Evolutionary conservation across 2,888 invertebrate species (phyloP).

Genomic region (Drosophila subsilvestris): DNA sequence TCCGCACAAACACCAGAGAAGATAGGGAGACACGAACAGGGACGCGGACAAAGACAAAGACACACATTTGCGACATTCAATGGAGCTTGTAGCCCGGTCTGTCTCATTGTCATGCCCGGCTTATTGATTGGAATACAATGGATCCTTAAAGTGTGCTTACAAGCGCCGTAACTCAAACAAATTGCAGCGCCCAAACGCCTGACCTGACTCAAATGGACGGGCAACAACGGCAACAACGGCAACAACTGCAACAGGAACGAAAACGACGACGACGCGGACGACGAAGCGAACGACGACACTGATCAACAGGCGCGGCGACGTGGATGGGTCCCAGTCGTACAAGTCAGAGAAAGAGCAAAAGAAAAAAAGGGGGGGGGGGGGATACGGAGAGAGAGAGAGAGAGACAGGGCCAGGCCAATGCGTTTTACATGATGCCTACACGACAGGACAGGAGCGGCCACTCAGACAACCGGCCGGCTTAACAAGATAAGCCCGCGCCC

Average conservation of each 20-base stretch:
- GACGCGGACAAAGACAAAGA: conserved; percentile 17
- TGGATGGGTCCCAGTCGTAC: conserved; percentile 51
- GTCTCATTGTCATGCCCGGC: conserved; percentile 76
- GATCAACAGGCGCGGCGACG: conserved; percentile 71
- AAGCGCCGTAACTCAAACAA: conserved; percentile 85
- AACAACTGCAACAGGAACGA: conserved; percentile 24
- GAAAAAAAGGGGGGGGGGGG: conserved; percentile 15
- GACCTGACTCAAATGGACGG: conserved; percentile 65
- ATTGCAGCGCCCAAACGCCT: conserved; percentile 83
- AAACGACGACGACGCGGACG: conserved; percentile 28
- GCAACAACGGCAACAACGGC: conserved; percentile 15
- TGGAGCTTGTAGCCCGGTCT: conserved; percentile 49
- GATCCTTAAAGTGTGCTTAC: conserved; percentile 85
- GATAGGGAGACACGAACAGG: background rate
- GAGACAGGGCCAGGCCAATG: conserved; percentile 39
- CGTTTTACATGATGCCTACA: conserved; percentile 77
- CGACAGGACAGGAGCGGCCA: conserved; percentile 73
- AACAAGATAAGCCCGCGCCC: conserved; percentile 66
- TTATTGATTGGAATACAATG: conserved; percentile 84
- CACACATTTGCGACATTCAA: conserved; percentile 64
- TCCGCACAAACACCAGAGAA: conserved; percentile 36
- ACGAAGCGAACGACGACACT: conserved; percentile 61
- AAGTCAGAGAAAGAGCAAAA: conserved; percentile 7
- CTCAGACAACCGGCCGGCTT: conserved; percentile 42
- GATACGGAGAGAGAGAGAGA: background rate